phyloP scores from a whole-genome alignment of 2,888 invertebrate species.

The Uloborus plumipes region DNA sequence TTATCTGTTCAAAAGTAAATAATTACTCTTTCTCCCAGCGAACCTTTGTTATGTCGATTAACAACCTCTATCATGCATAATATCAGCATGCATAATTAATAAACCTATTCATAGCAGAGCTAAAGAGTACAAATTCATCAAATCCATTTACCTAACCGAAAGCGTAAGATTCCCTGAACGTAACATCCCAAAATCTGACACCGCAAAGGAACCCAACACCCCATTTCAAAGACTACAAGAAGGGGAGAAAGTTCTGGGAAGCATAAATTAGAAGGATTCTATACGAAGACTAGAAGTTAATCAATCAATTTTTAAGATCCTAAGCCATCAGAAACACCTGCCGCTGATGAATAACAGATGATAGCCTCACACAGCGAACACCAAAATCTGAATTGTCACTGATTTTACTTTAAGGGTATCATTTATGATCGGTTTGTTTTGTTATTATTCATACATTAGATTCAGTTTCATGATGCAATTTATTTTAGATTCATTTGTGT shows the following conservation, averaged over 20 bases:
- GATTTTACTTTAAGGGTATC: neutral
- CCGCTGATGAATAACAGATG: neutral
- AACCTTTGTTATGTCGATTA: neutral
- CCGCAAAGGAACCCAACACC: neutral
- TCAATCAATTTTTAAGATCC: slow-evolving; percentile 13
- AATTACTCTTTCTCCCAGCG: neutral
- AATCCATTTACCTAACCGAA: neutral
- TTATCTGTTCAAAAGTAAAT: neutral
- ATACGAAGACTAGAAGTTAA: slow-evolving; percentile 5
- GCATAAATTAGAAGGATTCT: slow-evolving; percentile 8
- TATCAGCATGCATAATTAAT: slow-evolving; percentile 6
- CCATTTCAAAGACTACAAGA: neutral
- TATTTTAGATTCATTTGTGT: no score
- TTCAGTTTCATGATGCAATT: no score
- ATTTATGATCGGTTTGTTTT: neutral
- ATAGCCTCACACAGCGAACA: neutral
- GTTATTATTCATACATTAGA: no score
- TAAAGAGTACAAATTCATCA: slow-evolving; percentile 1
- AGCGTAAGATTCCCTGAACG: neutral
- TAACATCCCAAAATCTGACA: neutral
- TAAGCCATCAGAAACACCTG: slow-evolving; percentile 12
- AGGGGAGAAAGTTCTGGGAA: neutral
- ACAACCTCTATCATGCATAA: neutral
- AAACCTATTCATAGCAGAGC: neutral
- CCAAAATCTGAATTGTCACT: neutral